phyloP scores from a whole-genome alignment of 2,888 invertebrate species.

The Alitta virens region DNA sequence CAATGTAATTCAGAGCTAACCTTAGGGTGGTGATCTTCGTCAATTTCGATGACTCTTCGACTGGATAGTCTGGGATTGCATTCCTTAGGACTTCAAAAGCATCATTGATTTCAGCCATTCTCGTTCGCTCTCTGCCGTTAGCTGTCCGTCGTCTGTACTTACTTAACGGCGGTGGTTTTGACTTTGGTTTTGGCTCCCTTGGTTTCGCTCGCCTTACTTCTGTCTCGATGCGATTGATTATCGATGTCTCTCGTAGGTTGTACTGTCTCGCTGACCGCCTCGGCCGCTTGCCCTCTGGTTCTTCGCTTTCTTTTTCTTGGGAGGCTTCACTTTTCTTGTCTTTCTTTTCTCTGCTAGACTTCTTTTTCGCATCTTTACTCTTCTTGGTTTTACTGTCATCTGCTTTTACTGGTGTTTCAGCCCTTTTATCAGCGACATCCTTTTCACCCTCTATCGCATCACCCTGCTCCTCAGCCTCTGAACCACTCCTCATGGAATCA shows the following conservation, averaged over 20 bases:
- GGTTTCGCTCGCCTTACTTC: conserved; percentile 53
- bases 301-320: too few species aligned
- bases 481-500: too few species aligned
- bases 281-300: conserved; percentile 1
- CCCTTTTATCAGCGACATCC: too few species aligned
- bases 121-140: conserved; percentile 80
- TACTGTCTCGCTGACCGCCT: conserved; percentile 57
- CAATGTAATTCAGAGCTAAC: conserved; percentile 84
- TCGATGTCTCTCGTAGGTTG: conserved; percentile 68
- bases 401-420: too few species aligned
- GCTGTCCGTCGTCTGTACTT: conserved; percentile 88
- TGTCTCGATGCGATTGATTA: conserved; percentile 63
- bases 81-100: conserved; percentile 80
- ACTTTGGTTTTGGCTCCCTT: conserved; percentile 57
- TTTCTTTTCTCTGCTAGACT: neutral
- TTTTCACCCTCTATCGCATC: too few species aligned
- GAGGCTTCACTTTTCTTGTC: too few species aligned
- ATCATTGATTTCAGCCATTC: conserved; percentile 87
- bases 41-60: conserved; percentile 61
- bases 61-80: conserved; percentile 62
- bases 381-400: too few species aligned
- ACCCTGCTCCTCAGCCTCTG: too few species aligned
- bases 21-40: conserved; percentile 87
- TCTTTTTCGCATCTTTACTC: too few species aligned
- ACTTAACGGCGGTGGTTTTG: conserved; percentile 69